A percentile compares a stretch with the other conserved stretches of the same genome.
Evolutionary conservation across 2,888 invertebrate genomes (phyloP).

Genomic region (Osedax frankpressi): DNA sequence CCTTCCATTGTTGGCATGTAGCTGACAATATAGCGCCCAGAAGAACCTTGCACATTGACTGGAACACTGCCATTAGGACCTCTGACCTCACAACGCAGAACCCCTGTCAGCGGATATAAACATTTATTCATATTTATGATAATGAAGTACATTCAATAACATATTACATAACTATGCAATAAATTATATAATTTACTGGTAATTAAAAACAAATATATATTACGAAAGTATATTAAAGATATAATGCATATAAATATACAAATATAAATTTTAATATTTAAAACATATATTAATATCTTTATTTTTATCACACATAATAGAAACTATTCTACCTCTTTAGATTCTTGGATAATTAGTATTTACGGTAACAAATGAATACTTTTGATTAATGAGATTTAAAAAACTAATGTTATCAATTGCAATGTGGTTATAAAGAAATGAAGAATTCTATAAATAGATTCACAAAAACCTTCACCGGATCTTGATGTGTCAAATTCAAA

Average conservation of each 20-base stretch:
- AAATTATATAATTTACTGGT: too few relatives aligned
- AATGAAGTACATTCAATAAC: background rate
- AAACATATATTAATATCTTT: background rate
- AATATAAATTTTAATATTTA: background rate
- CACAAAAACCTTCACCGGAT: slow-evolving; percentile 70
- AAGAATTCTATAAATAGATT: too few relatives aligned
- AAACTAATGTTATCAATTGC: too few relatives aligned
- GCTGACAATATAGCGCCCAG: slow-evolving; percentile 49
- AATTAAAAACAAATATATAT: too few relatives aligned
- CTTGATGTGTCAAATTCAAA: slow-evolving; percentile 73
- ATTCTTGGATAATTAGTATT: too few relatives aligned
- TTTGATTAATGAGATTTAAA: too few relatives aligned
- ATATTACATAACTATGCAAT: background rate
- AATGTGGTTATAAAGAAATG: too few relatives aligned
- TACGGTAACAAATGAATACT: too few relatives aligned
- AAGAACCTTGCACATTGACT: slow-evolving; percentile 49
- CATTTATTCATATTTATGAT: background rate
- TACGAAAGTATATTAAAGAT: too few relatives aligned
- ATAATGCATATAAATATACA: background rate
- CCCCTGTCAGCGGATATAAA: slow-evolving; percentile 49
- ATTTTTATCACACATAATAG: background rate
- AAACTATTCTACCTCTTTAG: too few relatives aligned
- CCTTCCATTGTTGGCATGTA: slow-evolving; percentile 51
- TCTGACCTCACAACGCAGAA: slow-evolving; percentile 52
- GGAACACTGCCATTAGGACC: slow-evolving; percentile 46